Conservation (phyloP, 2,888 invertebrate genomes). For the Ophion ellenae region DNA sequence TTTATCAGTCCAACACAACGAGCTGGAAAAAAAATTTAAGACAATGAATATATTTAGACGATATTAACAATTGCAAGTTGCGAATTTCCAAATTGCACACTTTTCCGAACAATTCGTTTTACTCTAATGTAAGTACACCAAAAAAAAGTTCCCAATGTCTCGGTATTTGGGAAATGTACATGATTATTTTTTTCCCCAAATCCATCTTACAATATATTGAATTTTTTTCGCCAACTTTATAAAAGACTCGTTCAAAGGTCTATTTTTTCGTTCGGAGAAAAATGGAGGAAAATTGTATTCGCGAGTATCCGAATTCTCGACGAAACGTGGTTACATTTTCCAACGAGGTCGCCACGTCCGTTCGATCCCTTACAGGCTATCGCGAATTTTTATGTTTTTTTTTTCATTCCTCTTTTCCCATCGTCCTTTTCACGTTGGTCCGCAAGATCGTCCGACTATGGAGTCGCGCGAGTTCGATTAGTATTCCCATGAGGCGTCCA, state of each 20-base stretch:
- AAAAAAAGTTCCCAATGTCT: no score
- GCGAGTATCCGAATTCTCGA: background rate
- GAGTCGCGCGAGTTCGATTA: conserved; percentile 19
- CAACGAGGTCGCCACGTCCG: background rate
- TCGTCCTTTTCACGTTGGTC: background rate
- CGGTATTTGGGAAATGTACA: no score
- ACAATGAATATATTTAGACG: no score
- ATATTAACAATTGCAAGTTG: no score
- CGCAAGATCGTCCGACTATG: background rate
- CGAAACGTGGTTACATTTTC: conserved; percentile 2
- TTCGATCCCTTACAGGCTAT: no score
- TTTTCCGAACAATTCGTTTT: background rate
- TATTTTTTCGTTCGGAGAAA: background rate
- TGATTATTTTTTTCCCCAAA: background rate
- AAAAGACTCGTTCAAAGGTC: background rate
- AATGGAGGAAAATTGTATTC: background rate
- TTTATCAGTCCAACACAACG: no score
- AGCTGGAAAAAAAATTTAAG: no score
- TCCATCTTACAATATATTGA: background rate
- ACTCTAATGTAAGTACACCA: background rate
- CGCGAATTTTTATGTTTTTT: no score
- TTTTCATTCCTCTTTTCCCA: background rate
- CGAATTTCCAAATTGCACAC: no score
- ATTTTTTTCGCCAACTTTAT: background rate
- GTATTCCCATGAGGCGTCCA: conserved; percentile 31